Base-by-base conservation (phyloP, 2,797 vertebrate genomes). In the Chiloscyllium punctatum region DNA sequence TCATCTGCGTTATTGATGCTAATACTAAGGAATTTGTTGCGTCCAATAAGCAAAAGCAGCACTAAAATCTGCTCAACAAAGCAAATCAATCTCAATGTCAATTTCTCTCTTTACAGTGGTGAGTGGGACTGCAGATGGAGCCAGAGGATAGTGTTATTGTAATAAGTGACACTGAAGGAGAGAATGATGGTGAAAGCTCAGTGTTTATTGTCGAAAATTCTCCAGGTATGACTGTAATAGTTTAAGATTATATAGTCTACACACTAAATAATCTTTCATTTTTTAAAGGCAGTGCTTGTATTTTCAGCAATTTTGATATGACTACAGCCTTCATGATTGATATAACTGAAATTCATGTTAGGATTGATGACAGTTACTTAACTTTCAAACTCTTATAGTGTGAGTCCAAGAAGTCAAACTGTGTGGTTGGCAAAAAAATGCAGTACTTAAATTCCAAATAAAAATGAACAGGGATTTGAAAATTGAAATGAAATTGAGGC, bases 131-230 rank as follows among this genome's bases (percentile, higher is more conserved):
- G 69, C 94, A 74, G 72, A 95, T 95, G 94, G 94, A 95, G 94
- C 94, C 48, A 53, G 57, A 91, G 48, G 66, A 96, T 57, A 95
- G 30, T 0, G 1, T 97, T 0, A 97, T 97, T 95, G 92, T 97
- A 57, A 97, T 97, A 95, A 96, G 96, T 0, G 97, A 97, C 0
- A 96, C 97, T 0, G 96, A 97, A 84, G 90, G 69, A 0, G 96
- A 96, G 0, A 95, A 95, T 53, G 94, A 95, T 18, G 48, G 42
- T 27, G 94, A 95, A 95, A 33, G 7, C 30, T 95, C 94, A 21
- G 94, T 95, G 71, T 53, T 95, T 48, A 95, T 95, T 33, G 48
- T 95, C n/a, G 94, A 95, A 95, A 51, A 95, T 77, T 77, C 94
- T 77, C 48, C 94, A 95, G 94, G 94, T 95, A 27, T 33, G 94